Conservation (phyloP, 2,888 invertebrate species). For the Busseola fusca region DNA sequence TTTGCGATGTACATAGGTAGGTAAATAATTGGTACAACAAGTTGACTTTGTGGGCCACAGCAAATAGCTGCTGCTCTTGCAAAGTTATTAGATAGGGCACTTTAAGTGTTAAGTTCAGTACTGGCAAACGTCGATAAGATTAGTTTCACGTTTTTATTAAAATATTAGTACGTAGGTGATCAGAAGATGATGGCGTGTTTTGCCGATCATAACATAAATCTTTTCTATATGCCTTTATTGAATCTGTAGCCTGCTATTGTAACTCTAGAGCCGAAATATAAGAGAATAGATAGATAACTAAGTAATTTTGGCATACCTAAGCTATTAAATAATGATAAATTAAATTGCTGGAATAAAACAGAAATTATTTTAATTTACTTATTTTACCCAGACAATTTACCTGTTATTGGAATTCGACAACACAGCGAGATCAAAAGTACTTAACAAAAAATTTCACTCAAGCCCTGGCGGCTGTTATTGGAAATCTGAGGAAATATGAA, state of each 20-base stretch:
- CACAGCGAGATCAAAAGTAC: not conserved
- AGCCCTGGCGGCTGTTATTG: not conserved
- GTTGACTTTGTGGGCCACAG: not conserved
- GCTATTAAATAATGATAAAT: not conserved
- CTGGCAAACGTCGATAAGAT: not conserved
- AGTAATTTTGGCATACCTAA: not conserved
- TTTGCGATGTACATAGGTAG: not conserved
- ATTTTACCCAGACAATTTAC: not conserved
- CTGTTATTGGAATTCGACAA: not conserved
- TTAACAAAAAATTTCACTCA: not conserved
- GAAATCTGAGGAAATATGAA: not conserved
- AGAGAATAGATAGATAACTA: not conserved
- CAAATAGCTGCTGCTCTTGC: not conserved
- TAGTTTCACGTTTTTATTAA: not conserved
- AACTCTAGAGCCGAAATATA: not conserved
- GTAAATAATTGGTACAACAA: constrained; percentile 5
- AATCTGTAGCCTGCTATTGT: not conserved
- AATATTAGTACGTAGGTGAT: not conserved
- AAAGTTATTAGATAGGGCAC: not conserved
- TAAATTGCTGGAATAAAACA: not conserved
- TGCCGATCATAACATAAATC: not conserved
- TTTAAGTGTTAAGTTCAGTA: constrained; percentile 1
- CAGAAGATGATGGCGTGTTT: not conserved
- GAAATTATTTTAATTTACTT: not conserved
- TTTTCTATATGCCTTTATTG: too few species aligned